Evolutionary conservation across 2,888 invertebrate genomes (phyloP).

Genomic region (Agapostemon virescens): DNA sequence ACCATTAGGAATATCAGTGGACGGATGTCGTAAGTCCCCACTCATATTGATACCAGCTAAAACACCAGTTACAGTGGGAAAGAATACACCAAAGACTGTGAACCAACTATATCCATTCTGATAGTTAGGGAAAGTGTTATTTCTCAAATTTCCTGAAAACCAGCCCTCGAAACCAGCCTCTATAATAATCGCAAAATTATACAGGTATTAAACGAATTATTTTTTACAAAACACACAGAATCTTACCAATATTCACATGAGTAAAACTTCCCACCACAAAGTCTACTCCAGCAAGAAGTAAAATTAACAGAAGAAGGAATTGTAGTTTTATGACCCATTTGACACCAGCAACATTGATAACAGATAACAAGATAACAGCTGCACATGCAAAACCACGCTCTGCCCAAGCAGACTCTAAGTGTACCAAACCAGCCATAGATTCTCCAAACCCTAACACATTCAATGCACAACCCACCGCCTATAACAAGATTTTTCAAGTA

Average conservation of each 20-base stretch:
- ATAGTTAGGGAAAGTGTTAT: constrained; percentile 92
- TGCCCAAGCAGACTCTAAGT: constrained; percentile 88
- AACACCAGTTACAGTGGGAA: constrained; percentile 98
- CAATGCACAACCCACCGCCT: constrained; percentile 97
- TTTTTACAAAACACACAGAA: neutral
- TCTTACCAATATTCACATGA: constrained; percentile 86
- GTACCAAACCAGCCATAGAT: constrained; percentile 93
- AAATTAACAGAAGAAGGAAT: constrained; percentile 91
- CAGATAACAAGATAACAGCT: constrained; percentile 91
- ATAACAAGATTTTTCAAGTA: constrained; percentile 70
- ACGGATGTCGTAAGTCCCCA: constrained; percentile 95
- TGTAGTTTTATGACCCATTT: constrained; percentile 99
- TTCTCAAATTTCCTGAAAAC: constrained; percentile 88
- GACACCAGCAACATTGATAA: constrained; percentile 97
- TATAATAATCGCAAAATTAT: constrained; percentile 75
- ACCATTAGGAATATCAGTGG: constrained; percentile 95
- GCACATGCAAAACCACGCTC: constrained; percentile 93
- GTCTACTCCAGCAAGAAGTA: constrained; percentile 94
- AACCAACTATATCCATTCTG: constrained; percentile 94
- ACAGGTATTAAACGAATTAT: neutral
- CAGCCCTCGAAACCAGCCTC: constrained; percentile 93
- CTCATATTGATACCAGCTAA: constrained; percentile 99
- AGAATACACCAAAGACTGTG: constrained; percentile 97
- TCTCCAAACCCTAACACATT: constrained; percentile 98
- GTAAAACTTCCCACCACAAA: constrained; percentile 96